Percentiles rank a stretch among this genome's conserved stretches.
Conservation (phyloP, 2,888 invertebrate genomes). For the Caradrina clavipalpis region DNA sequence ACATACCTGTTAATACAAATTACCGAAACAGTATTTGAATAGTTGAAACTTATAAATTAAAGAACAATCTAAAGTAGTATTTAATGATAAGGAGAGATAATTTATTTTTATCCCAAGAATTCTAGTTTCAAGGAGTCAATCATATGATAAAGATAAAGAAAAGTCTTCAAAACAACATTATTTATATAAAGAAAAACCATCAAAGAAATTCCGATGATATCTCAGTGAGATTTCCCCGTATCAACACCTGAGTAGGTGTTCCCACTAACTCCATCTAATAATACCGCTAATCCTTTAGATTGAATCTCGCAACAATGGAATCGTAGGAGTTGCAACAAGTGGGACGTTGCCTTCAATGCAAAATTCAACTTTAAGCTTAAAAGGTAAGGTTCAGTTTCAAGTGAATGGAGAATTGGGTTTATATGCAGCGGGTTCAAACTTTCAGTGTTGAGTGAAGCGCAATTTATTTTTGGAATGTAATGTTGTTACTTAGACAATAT, state of each 20-base stretch:
- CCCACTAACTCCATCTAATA: constrained; percentile 57
- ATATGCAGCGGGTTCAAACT: constrained; percentile 38
- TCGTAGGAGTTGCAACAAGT: constrained; percentile 65
- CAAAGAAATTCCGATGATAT: background rate
- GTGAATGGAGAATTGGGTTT: constrained; percentile 13
- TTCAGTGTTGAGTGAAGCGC: constrained; percentile 37
- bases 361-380: constrained; percentile 34
- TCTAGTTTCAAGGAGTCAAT: no score
- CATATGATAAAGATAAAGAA: background rate
- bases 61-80: no score
- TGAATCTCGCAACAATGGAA: constrained; percentile 66
- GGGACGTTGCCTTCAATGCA: constrained; percentile 8
- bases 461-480: constrained; percentile 46
- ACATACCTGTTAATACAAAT: no score
- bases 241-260: constrained; percentile 34
- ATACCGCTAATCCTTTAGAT: constrained; percentile 69
- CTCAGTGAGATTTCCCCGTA: constrained; percentile 17
- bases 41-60: no score
- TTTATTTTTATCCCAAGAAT: no score
- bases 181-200: background rate
- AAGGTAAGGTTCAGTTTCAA: constrained; percentile 27
- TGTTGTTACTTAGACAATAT: background rate
- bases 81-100: no score
- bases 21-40: no score
- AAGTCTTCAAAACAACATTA: background rate